Evolutionary conservation across 2,797 vertebrate species (phyloP).

Genomic region (Takifugu ocellatus): DNA sequence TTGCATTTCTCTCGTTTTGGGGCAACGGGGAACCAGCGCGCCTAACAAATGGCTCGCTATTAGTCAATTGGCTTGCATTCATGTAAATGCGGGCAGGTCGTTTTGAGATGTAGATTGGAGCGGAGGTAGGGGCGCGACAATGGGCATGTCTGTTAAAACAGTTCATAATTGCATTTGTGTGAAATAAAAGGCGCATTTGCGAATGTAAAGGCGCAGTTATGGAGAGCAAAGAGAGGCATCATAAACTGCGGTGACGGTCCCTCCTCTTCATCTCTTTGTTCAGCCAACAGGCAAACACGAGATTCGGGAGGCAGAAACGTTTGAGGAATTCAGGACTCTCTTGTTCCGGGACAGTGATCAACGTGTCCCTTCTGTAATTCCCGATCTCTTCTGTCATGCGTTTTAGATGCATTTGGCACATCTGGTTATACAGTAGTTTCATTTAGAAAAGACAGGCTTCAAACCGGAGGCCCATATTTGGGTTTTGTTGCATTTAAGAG

Average conservation of each 20-base stretch:
- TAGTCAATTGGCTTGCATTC: slow-evolving; percentile 29
- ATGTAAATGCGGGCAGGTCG: slow-evolving; percentile 31
- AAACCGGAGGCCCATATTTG: slow-evolving; percentile 1
- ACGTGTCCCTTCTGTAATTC: slow-evolving; percentile 25
- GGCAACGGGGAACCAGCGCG: slow-evolving; percentile 21
- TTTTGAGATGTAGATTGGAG: slow-evolving; percentile 52
- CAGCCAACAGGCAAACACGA: slow-evolving; percentile 57
- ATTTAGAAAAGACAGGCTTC: too few species aligned
- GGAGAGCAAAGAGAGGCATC: slow-evolving; percentile 33
- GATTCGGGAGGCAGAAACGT: slow-evolving; percentile 31
- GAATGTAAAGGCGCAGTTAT: slow-evolving; percentile 51
- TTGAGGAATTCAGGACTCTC: slow-evolving; percentile 56
- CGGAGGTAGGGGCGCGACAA: slow-evolving; percentile 23
- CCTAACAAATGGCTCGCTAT: slow-evolving; percentile 36
- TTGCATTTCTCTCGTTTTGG: slow-evolving; percentile 21
- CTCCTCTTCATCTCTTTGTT: slow-evolving; percentile 70
- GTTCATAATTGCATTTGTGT: slow-evolving; percentile 47
- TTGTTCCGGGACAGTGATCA: slow-evolving; percentile 62
- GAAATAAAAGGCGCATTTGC: slow-evolving; percentile 41
- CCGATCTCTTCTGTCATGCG: slow-evolving; percentile 8
- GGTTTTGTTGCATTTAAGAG: background rate
- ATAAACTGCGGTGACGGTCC: slow-evolving; percentile 43
- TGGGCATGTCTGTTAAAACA: slow-evolving; percentile 25
- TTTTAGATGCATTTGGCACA: background rate
- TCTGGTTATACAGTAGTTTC: background rate